Evolutionary conservation across 2,888 invertebrate genomes (phyloP), one percentile per base, ranked within the genome.

Genomic region (Ecliptopera silaceata): DNA sequence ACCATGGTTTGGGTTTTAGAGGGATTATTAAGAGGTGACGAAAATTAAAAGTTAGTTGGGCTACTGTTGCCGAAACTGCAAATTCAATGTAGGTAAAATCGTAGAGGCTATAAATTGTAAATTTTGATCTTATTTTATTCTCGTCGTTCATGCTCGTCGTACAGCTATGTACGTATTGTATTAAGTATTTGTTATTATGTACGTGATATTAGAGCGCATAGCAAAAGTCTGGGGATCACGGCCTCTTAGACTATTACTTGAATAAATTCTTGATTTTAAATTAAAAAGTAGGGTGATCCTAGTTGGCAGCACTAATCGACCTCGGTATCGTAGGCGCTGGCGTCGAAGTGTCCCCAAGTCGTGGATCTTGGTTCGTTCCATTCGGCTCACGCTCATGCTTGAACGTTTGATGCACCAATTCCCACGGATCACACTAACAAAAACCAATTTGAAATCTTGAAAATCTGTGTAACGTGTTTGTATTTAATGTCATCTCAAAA

Each of bases 331-430:
- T 77, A 84, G 86, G 87, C 84, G 86, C 84, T 74, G 71, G 46
- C 44, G 51, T 51, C 72, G 75, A 74, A 75, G 76, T 77, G 80
- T 76, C 86, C 82, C 83, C 86, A 82, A 80, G 72, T 70, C 63
- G 76, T 86, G 89, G 71, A 71, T 72, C 61, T 70, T 78, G 70
- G 70, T 89, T 88, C 86, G 88, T 86, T 85, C 85, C 88, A 80
- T 81, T 71, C 68, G 74, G 77, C 71, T 75, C 79, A 74, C 74
- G 72, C 71, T 66, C 65, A 56, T 60, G 66, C 68, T 63, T 63
- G 55, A 59, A 59, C 61, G 18, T 49, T 70, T 63, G 68, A 65
- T 70, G 71, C 68, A 69, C 66, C 64, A 62, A 68, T 80, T 80
- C 79, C 75, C 79, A 80, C 79, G 77, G 49, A 64, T 12, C 42